Conservation (phyloP, 2,888 invertebrate genomes). For the Myopa testacea region DNA sequence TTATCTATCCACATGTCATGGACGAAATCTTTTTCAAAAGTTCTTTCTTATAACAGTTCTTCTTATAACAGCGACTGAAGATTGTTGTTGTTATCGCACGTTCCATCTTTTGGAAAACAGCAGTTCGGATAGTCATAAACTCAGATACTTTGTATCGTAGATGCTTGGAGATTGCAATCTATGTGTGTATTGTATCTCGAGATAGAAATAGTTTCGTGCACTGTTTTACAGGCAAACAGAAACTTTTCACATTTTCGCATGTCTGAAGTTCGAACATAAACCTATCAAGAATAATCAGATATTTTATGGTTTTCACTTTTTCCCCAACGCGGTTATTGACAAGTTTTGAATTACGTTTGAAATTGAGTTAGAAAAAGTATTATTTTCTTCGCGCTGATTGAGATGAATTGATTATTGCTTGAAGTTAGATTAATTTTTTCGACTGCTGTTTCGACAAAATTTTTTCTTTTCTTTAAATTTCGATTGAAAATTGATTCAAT, state of each 20-base stretch:
- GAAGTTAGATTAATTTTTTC: too few species aligned
- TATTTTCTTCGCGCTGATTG: neutral
- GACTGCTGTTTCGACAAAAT: too few species aligned
- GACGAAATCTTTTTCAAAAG: neutral
- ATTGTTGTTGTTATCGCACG: neutral
- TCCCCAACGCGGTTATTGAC: neutral
- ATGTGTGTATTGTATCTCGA: too few species aligned
- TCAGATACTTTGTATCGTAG: neutral
- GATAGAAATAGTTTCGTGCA: neutral
- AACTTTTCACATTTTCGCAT: conserved; percentile 3
- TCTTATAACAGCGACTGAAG: too few species aligned
- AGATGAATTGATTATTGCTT: too few species aligned
- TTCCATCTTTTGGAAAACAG: neutral
- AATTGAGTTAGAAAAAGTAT: neutral
- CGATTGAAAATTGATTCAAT: too few species aligned
- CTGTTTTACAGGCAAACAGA: neutral
- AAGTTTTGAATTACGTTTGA: neutral
- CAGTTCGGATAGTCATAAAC: neutral
- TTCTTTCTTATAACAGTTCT: neutral
- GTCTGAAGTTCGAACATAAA: neutral
- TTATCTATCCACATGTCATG: neutral
- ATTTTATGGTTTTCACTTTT: neutral
- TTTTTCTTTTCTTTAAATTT: too few species aligned
- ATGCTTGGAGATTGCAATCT: too few species aligned
- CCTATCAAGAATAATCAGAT: neutral